Evolutionary conservation across 35 echinoderm and acorn worm species (phyloP).

Genomic region (Diadema setosum): DNA sequence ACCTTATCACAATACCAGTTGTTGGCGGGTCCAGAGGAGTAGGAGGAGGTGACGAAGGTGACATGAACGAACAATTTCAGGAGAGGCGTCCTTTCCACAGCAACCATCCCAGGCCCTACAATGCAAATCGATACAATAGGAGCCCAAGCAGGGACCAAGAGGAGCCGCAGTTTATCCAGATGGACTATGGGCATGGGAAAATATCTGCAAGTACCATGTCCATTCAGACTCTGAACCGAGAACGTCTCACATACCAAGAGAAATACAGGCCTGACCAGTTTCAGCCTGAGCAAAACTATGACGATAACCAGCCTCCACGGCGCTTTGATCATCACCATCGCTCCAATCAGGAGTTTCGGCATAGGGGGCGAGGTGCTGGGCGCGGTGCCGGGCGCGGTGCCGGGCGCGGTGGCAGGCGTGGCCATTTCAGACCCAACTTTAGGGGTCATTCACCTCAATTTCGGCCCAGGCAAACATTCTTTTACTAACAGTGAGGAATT

Average conservation of each 20-base stretch:
- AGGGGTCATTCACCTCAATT: not conserved
- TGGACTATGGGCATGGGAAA: slow-evolving; percentile 23
- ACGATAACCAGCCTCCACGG: not conserved
- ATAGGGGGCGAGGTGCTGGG: not conserved
- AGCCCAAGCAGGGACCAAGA: slow-evolving; percentile 8
- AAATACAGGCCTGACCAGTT: not conserved
- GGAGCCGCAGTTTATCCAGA: not conserved
- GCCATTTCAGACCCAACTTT: not conserved
- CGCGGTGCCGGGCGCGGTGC: not conserved
- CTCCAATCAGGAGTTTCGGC: not conserved
- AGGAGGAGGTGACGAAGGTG: not conserved
- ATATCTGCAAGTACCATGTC: not conserved
- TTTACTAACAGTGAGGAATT: not conserved
- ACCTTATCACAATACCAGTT: not conserved
- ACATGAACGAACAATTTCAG: not conserved
- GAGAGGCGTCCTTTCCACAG: not conserved
- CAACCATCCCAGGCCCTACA: not conserved
- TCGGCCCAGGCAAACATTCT: not conserved
- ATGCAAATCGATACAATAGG: not conserved
- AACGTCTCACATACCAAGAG: slow-evolving; percentile 20
- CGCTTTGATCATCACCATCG: not conserved
- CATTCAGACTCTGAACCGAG: slow-evolving; percentile 19
- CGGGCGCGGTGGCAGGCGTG: not conserved
- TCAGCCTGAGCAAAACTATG: not conserved
- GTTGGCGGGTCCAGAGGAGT: not conserved